Evolutionary conservation across 2,797 vertebrate genomes (phyloP).

Genomic region (Petrocephalus sullivani): DNA sequence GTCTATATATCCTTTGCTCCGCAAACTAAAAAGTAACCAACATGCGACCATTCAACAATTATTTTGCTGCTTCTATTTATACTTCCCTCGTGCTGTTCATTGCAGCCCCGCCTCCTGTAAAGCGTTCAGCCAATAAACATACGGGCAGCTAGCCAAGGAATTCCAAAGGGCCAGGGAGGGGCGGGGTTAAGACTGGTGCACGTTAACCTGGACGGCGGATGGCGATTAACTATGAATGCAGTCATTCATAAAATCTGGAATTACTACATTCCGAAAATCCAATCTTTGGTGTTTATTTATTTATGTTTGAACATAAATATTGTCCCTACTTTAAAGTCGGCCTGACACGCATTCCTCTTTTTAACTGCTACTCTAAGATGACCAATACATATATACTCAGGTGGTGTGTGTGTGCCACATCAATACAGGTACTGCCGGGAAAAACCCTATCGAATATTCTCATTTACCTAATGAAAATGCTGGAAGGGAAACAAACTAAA

Average conservation of each 20-base stretch:
- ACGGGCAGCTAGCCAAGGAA: conserved; percentile 39
- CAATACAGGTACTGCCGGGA: conserved; percentile 40
- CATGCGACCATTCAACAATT: conserved; percentile 32
- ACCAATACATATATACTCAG: conserved; percentile 59
- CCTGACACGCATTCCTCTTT: conserved; percentile 57
- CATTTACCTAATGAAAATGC: conserved; percentile 45
- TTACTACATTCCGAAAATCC: conserved; percentile 63
- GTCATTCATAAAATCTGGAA: conserved; percentile 74
- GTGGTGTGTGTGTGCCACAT: conserved; percentile 50
- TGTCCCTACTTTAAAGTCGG: conserved; percentile 60
- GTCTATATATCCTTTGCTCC: not conserved
- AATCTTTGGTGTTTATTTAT: conserved; percentile 63
- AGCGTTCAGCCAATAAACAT: conserved; percentile 51
- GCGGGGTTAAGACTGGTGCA: conserved; percentile 23
- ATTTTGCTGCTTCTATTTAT: conserved; percentile 49
- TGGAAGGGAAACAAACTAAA: conserved; percentile 40
- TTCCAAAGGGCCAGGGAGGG: conserved; percentile 34
- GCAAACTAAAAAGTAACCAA: not conserved
- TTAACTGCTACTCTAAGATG: conserved; percentile 54
- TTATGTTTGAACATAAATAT: conserved; percentile 58
- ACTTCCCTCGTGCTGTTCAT: conserved; percentile 38
- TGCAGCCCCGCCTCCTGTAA: conserved; percentile 45
- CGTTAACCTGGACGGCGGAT: conserved; percentile 36
- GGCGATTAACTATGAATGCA: conserved; percentile 65
- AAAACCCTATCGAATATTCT: conserved; percentile 54